These are phyloP conservation scores for Drosophila auraria DNA, from an alignment of 1,140 invertebrate species.

Conservation along the genomic window DNA sequence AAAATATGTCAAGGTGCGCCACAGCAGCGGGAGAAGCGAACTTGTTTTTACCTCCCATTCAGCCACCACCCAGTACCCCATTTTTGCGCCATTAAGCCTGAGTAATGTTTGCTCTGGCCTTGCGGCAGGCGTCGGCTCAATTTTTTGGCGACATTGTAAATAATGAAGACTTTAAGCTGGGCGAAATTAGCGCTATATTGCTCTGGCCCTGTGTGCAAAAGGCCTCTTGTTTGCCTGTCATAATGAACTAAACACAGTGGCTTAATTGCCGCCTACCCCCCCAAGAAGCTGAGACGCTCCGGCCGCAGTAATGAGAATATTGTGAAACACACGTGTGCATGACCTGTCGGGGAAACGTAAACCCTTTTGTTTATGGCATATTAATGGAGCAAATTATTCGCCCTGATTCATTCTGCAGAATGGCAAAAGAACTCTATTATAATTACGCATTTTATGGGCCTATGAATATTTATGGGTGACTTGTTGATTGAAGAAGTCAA, in stretches of 20 bases:
- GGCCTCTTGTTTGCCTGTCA: constrained; percentile 42
- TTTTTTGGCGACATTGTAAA: constrained; percentile 75
- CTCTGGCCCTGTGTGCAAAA: not conserved
- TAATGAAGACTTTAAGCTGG: constrained; percentile 82
- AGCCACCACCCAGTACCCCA: not conserved
- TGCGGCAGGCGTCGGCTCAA: constrained; percentile 68
- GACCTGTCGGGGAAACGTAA: constrained; percentile 1
- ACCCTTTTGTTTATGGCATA: constrained; percentile 34
- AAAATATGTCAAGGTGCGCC: constrained; percentile 77
- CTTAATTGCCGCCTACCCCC: constrained; percentile 46
- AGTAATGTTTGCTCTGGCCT: constrained; percentile 73
- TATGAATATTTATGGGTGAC: constrained; percentile 34
- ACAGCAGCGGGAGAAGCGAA: constrained; percentile 60
- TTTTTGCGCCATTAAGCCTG: constrained; percentile 63
- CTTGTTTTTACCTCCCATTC: constrained; percentile 22
- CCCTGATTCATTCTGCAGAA: constrained; percentile 25
- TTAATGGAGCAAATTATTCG: constrained; percentile 32
- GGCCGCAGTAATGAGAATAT: constrained; percentile 17
- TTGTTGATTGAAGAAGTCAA: constrained; percentile 13
- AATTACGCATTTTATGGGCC: constrained; percentile 10
- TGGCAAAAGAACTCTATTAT: constrained; percentile 9
- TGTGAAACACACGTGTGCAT: constrained; percentile 35
- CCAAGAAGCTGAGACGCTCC: constrained; percentile 10
- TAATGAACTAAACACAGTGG: constrained; percentile 71
- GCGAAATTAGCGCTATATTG: constrained; percentile 70